Conservation (phyloP, 2,888 invertebrate genomes). For the Boloria selene region DNA sequence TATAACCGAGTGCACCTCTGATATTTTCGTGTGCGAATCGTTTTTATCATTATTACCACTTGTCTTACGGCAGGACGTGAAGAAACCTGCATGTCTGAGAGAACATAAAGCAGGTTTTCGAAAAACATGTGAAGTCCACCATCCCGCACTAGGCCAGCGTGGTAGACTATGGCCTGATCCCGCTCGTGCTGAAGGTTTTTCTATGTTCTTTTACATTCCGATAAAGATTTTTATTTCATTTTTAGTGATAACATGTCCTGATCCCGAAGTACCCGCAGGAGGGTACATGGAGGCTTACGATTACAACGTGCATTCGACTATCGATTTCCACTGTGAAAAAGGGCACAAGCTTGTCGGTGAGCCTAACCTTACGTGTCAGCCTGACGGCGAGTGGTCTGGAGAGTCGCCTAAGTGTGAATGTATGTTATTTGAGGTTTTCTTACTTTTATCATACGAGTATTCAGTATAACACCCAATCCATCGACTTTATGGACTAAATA, state of each 20-base stretch:
- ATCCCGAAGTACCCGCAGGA: constrained; percentile 92
- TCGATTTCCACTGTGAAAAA: constrained; percentile 93
- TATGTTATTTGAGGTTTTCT: constrained; percentile 62
- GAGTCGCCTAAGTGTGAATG: constrained; percentile 92
- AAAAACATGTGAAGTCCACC: no score
- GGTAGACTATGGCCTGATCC: no score
- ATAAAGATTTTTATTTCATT: constrained; percentile 30
- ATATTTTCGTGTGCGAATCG: no score
- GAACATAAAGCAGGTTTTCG: no score
- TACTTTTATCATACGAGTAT: background rate
- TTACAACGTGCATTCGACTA: constrained; percentile 92
- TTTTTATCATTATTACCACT: no score
- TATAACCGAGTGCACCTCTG: no score
- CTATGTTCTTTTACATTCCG: background rate
- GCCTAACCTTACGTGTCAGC: constrained; percentile 86
- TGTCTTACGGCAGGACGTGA: no score
- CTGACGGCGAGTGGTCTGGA: constrained; percentile 92
- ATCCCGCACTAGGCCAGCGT: no score
- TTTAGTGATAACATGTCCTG: constrained; percentile 92
- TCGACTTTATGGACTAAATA: no score
- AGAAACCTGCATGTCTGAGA: no score
- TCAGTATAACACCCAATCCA: no score
- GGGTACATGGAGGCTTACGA: constrained; percentile 95
- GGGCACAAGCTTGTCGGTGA: constrained; percentile 91
- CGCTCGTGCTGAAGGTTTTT: no score